Conservation (phyloP, 1,140 invertebrate species). For the Drosophila biarmipes region DNA sequence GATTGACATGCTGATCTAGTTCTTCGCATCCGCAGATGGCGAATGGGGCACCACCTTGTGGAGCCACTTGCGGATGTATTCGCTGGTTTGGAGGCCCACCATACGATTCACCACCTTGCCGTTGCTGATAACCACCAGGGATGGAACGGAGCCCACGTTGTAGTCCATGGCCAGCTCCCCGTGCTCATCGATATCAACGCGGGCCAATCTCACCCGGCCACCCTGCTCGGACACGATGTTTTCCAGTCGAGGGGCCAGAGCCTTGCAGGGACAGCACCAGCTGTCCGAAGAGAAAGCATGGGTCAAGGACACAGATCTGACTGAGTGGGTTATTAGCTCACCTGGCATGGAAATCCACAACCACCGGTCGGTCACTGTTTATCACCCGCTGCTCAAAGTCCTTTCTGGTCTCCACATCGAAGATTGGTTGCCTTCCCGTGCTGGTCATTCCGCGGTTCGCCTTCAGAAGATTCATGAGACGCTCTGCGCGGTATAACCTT, state of each 20-base stretch:
- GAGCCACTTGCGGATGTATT: conserved; percentile 93
- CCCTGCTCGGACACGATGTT: conserved; percentile 91
- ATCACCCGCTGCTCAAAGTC: conserved; percentile 96
- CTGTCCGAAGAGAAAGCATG: conserved; percentile 84
- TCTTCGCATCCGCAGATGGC: not conserved
- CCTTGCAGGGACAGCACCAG: conserved; percentile 98
- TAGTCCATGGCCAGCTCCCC: conserved; percentile 95
- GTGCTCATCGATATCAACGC: conserved; percentile 96
- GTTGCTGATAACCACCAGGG: conserved; percentile 93
- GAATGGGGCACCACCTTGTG: conserved; percentile 87
- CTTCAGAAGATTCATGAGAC: conserved; percentile 18
- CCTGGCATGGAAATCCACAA: conserved; percentile 98
- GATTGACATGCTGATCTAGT: not conserved
- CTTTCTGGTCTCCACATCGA: conserved; percentile 95
- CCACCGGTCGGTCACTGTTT: conserved; percentile 93
- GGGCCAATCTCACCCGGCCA: conserved; percentile 94
- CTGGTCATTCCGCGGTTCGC: conserved; percentile 21
- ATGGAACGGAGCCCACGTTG: conserved; percentile 93
- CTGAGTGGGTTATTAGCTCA: conserved; percentile 86
- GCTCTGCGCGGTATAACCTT: not conserved
- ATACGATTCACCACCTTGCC: conserved; percentile 94
- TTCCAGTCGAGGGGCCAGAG: conserved; percentile 94
- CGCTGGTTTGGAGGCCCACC: conserved; percentile 94
- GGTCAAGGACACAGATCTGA: not conserved
- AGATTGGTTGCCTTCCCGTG: conserved; percentile 84